Conservation (phyloP, 2,797 vertebrate species). For the Malurus splendens region DNA sequence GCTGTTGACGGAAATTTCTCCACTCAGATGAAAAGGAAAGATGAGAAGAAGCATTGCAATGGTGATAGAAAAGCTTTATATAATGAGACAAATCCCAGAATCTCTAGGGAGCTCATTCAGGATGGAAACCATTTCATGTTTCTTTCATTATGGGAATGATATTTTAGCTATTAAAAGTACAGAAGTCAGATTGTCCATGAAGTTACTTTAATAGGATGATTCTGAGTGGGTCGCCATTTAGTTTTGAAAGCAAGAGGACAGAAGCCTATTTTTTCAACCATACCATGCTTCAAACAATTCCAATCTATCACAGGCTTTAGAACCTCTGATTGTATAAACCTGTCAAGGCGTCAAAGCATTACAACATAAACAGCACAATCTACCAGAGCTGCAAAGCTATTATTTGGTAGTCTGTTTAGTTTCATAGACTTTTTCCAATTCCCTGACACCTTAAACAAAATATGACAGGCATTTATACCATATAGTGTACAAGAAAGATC, state of each 20-base stretch:
- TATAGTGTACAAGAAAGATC: conserved; percentile 45
- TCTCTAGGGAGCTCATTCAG: conserved; percentile 61
- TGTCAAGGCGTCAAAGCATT: conserved; percentile 62
- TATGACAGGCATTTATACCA: conserved; percentile 64
- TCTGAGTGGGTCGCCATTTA: conserved; percentile 17
- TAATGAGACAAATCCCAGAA: conserved; percentile 71
- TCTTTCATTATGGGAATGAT: conserved; percentile 66
- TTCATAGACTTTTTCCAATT: conserved; percentile 66
- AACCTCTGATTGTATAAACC: conserved; percentile 61
- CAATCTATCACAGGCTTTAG: conserved; percentile 58
- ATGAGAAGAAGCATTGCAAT: conserved; percentile 57
- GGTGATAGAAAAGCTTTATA: conserved; percentile 64
- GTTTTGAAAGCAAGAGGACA: conserved; percentile 33
- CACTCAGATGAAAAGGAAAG: conserved; percentile 62
- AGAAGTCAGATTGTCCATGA: conserved; percentile 46
- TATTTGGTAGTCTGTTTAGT: conserved; percentile 65
- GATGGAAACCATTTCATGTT: conserved; percentile 63
- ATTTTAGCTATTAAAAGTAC: conserved; percentile 59
- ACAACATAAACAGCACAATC: conserved; percentile 62
- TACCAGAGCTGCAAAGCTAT: conserved; percentile 57
- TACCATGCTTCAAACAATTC: conserved; percentile 37
- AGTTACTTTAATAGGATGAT: conserved; percentile 57
- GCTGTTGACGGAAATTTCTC: conserved; percentile 66
- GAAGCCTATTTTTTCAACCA: conserved; percentile 24
- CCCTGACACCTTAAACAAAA: conserved; percentile 65